A percentile compares a stretch with the other conserved stretches of the same genome.
Conservation (phyloP, 1,140 invertebrate genomes). For the Drosophila gunungcola region DNA sequence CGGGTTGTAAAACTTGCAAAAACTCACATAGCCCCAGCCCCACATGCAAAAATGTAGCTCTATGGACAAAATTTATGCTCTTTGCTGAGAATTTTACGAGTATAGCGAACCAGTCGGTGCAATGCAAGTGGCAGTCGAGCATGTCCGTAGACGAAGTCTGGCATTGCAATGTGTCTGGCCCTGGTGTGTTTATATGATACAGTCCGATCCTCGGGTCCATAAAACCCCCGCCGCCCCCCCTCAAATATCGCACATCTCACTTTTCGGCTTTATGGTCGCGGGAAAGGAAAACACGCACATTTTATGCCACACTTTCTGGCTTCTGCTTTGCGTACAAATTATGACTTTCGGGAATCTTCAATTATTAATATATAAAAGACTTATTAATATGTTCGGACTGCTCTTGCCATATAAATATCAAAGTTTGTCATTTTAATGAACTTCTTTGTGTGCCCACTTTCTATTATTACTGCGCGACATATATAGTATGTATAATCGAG, state of each 20-base stretch:
- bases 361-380: constrained; percentile 3
- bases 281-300: background rate
- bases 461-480: constrained; percentile 27
- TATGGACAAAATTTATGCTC: constrained; percentile 54
- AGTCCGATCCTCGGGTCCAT: constrained; percentile 7
- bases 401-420: constrained; percentile 38
- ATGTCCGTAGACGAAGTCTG: constrained; percentile 44
- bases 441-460: constrained; percentile 39
- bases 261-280: background rate
- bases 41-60: constrained; percentile 40
- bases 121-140: constrained; percentile 48
- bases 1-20: constrained; percentile 49
- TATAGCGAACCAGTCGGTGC: constrained; percentile 28
- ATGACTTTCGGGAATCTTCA: constrained; percentile 15
- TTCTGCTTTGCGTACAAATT: constrained; percentile 12
- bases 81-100: constrained; percentile 42
- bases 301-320: constrained; percentile 36
- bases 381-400: constrained; percentile 10
- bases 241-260: background rate
- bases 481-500: background rate
- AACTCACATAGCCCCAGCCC: background rate
- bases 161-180: constrained; percentile 35
- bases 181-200: constrained; percentile 6
- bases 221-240: background rate
- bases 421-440: constrained; percentile 67